Conservation (phyloP, 2,113 vertebrate species). For the Anguilla japonica region DNA sequence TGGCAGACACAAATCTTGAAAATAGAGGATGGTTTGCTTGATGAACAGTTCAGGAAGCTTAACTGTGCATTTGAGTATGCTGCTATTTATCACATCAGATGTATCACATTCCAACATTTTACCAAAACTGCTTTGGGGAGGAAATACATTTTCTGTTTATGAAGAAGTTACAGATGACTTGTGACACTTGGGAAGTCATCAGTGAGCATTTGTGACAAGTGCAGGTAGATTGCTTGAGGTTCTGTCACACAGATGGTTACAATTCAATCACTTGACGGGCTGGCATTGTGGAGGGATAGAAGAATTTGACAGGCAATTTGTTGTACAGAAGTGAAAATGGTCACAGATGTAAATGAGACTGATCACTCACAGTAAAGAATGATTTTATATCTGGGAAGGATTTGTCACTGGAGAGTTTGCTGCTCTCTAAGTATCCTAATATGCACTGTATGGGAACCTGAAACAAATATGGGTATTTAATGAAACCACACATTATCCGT, state of each 20-base stretch:
- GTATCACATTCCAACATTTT: neutral
- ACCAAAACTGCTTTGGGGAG: neutral
- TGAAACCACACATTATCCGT: too few species aligned
- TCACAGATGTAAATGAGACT: slow-evolving; percentile 7
- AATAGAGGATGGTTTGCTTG: neutral
- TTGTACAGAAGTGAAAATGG: neutral
- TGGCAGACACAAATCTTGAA: neutral
- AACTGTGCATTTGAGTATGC: neutral
- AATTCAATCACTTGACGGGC: slow-evolving; percentile 17
- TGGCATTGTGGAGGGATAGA: neutral
- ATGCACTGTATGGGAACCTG: too few species aligned
- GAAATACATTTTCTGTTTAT: neutral
- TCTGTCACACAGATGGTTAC: slow-evolving; percentile 7
- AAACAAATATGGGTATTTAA: too few species aligned
- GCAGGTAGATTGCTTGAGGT: slow-evolving; percentile 16
- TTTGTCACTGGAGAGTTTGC: too few species aligned
- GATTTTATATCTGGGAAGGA: too few species aligned
- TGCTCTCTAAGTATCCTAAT: too few species aligned
- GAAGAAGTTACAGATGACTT: neutral
- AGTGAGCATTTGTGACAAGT: slow-evolving; percentile 1
- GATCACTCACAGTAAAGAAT: neutral
- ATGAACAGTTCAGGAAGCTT: neutral
- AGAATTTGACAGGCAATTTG: slow-evolving; percentile 22
- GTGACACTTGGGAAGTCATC: neutral
- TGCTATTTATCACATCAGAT: neutral